Evolutionary conservation across 1,140 invertebrate genomes (phyloP).

Genomic region (Orius insidiosus): DNA sequence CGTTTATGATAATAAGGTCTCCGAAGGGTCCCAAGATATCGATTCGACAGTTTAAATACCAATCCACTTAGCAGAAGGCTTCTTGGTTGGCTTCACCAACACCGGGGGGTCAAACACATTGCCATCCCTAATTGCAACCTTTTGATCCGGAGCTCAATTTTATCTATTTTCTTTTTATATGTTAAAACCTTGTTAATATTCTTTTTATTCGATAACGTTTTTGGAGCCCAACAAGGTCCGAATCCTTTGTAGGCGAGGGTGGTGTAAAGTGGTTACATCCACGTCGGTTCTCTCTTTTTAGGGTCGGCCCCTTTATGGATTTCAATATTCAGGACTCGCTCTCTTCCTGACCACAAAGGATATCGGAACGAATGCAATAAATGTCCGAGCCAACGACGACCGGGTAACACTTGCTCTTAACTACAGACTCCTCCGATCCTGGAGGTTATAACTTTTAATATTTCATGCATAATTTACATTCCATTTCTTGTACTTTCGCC

Average conservation of each 20-base stretch:
- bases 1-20: too few relatives aligned
- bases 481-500: too few relatives aligned
- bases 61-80: too few relatives aligned
- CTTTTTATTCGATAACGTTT: background rate
- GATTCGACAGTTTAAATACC: too few relatives aligned
- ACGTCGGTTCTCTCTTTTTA: background rate
- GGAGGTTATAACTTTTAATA: too few relatives aligned
- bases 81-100: too few relatives aligned
- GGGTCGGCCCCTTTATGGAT: background rate
- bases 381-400: constrained; percentile 1
- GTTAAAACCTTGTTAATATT: constrained; percentile 2
- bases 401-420: constrained; percentile 1
- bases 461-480: too few relatives aligned
- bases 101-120: too few relatives aligned
- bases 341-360: constrained; percentile 1
- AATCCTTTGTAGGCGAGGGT: background rate
- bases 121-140: too few relatives aligned
- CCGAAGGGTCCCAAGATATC: too few relatives aligned
- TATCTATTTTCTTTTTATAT: background rate
- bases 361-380: background rate
- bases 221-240: background rate
- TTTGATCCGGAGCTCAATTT: too few relatives aligned
- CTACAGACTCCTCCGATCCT: background rate
- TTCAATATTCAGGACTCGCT: background rate
- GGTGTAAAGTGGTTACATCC: constrained; percentile 2